Conservation (phyloP, 2,888 invertebrate genomes). For the Amblyjoppa proteus region DNA sequence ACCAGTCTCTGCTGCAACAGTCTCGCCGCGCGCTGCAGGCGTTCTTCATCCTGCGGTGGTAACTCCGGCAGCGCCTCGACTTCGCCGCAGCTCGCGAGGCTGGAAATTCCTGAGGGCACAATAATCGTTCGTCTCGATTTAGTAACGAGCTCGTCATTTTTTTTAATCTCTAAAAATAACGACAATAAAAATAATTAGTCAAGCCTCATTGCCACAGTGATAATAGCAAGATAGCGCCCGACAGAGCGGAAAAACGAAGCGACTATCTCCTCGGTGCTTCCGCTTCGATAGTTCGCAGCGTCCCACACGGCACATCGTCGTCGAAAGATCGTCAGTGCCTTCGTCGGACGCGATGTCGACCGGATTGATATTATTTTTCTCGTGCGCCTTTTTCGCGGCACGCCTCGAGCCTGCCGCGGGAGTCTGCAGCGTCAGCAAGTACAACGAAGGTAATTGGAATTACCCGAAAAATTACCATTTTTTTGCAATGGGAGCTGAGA, state of each 20-base stretch:
- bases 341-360: constrained; percentile 63
- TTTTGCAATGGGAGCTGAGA: neutral
- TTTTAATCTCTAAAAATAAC: neutral
- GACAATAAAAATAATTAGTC: constrained; percentile 9
- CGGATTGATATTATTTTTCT: constrained; percentile 53
- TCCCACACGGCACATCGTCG: constrained; percentile 32
- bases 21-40: constrained; percentile 92
- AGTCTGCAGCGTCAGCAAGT: constrained; percentile 72
- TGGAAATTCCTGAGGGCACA: constrained; percentile 90
- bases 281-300: constrained; percentile 51
- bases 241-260: constrained; percentile 21
- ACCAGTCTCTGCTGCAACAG: constrained; percentile 94
- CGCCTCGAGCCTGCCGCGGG: constrained; percentile 61
- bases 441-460: constrained; percentile 72
- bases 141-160: constrained; percentile 55
- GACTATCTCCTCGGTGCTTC: constrained; percentile 63
- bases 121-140: constrained; percentile 36
- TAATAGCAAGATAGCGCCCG: constrained; percentile 25
- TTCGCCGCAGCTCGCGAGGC: constrained; percentile 92
- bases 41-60: constrained; percentile 93
- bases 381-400: constrained; percentile 62
- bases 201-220: constrained; percentile 7
- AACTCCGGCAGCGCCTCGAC: constrained; percentile 93
- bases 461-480: neutral
- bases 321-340: constrained; percentile 38